phyloP scores from a whole-genome alignment of 2,797 vertebrate species.

The Brotogeris chrysoptera region DNA sequence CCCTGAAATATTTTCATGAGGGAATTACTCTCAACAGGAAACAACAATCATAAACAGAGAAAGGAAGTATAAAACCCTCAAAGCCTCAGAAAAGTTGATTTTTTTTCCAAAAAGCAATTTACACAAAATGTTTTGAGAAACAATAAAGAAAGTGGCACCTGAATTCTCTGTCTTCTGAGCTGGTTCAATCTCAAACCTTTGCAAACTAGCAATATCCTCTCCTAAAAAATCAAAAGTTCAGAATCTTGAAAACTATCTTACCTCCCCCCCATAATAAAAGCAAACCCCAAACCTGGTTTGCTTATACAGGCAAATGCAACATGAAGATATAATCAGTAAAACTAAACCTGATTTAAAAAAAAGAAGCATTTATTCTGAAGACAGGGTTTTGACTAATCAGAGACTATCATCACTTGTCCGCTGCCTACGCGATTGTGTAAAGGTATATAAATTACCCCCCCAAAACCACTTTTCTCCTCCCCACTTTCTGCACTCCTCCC shows the following conservation, averaged over 20 bases:
- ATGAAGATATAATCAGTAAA: neutral
- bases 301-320: neutral
- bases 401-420: neutral
- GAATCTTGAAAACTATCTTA: neutral
- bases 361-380: neutral
- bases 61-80: neutral
- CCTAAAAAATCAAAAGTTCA: neutral
- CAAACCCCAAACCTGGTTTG: neutral
- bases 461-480: constrained; percentile 18
- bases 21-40: neutral
- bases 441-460: neutral
- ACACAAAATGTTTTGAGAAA: neutral
- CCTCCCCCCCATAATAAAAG: neutral
- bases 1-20: neutral
- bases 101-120: neutral
- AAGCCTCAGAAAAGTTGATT: neutral
- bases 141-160: neutral
- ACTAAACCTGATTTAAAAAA: neutral
- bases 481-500: neutral
- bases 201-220: neutral
- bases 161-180: neutral
- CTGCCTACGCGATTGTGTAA: neutral
- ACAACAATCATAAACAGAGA: neutral
- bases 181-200: neutral
- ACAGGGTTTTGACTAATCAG: neutral